Conservation (phyloP, 23 tunicate species). For the Diplosoma virens region DNA sequence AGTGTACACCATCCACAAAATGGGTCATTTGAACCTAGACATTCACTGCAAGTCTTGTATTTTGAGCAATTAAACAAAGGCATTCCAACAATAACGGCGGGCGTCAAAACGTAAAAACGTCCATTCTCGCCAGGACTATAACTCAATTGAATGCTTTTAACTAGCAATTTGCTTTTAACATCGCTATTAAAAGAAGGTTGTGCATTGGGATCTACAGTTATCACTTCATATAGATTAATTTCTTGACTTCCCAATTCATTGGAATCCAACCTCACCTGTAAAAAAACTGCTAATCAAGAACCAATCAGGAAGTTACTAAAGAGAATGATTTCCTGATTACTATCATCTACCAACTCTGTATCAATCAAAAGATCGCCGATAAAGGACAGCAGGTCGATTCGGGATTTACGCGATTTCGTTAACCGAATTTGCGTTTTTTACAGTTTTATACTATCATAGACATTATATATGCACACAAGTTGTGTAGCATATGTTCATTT, state of each 20-base stretch:
- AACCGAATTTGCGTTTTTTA: too few species aligned
- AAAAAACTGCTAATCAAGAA: not conserved
- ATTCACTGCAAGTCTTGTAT: constrained; percentile 37
- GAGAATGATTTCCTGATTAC: too few species aligned
- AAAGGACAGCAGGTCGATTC: too few species aligned
- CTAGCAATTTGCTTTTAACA: not conserved
- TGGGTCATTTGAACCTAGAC: constrained; percentile 63
- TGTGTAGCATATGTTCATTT: too few species aligned
- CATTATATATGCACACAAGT: too few species aligned
- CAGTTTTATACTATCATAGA: too few species aligned
- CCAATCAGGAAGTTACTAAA: too few species aligned
- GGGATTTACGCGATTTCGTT: too few species aligned
- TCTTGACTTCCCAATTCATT: not conserved
- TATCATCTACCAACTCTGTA: too few species aligned
- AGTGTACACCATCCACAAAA: constrained; percentile 92
- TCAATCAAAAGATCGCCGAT: too few species aligned
- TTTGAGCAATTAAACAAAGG: constrained; percentile 58
- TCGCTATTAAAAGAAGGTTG: not conserved
- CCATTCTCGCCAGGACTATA: not conserved
- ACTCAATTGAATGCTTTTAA: not conserved
- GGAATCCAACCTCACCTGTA: not conserved
- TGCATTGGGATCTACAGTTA: not conserved
- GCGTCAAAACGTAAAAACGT: constrained; percentile 52
- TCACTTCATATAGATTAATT: not conserved
- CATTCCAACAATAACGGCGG: constrained; percentile 31